Evolutionary conservation across 2,888 invertebrate genomes (phyloP).

Genomic region (Habroteleia sp.): DNA sequence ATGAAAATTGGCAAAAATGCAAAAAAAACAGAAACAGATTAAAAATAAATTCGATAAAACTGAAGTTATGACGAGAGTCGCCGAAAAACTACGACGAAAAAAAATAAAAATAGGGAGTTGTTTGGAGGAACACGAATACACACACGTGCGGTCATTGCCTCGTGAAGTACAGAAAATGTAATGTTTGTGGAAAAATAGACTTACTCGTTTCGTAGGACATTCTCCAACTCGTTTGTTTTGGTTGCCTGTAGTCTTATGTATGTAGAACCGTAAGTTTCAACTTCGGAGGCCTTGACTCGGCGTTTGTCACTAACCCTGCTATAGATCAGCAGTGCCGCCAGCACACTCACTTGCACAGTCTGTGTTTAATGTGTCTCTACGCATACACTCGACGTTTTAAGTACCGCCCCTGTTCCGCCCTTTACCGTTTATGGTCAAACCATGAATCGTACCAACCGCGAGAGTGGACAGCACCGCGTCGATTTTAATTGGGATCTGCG

Average conservation of each 20-base stretch:
- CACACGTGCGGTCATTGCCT: too few relatives aligned
- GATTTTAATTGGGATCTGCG: not conserved
- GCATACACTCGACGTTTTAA: constrained; percentile 46
- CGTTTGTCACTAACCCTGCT: constrained; percentile 51
- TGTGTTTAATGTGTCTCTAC: not conserved
- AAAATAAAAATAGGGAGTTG: not conserved
- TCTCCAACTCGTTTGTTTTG: constrained; percentile 64
- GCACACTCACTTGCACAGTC: not conserved
- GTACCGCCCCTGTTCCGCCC: constrained; percentile 74
- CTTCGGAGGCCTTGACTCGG: constrained; percentile 38
- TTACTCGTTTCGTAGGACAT: constrained; percentile 78
- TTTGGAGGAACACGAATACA: too few relatives aligned
- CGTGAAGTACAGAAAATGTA: too few relatives aligned
- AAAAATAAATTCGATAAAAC: too few relatives aligned
- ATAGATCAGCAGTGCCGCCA: constrained; percentile 32
- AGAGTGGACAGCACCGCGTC: constrained; percentile 10
- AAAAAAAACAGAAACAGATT: too few relatives aligned
- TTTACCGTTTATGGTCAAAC: constrained; percentile 76
- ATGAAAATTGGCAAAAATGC: not conserved
- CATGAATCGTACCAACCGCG: constrained; percentile 5
- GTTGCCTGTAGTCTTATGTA: constrained; percentile 37
- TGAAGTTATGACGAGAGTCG: too few relatives aligned
- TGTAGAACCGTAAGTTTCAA: constrained; percentile 19
- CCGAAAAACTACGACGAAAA: too few relatives aligned
- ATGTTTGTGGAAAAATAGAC: constrained; percentile 51